Evolutionary conservation across 37 sponge, comb jelly and placozoan species (phyloP), one percentile per base, ranked within the genome.

Genomic region (Axinella damicornis): DNA sequence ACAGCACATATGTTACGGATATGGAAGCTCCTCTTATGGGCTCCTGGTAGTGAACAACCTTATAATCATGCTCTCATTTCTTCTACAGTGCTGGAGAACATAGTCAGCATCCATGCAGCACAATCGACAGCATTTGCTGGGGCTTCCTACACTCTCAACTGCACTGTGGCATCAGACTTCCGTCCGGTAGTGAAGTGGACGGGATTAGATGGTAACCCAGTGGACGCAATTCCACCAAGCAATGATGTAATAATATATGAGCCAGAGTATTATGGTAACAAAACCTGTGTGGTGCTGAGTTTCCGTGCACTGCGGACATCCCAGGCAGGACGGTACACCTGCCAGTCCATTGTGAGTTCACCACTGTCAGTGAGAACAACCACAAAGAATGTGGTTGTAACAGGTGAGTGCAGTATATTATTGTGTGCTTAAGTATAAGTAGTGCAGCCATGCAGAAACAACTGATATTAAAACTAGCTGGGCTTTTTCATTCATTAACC

Each of bases 301-400:
- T 77, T 77, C 41, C 13, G 0, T 22, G 18, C 38, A 16, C 32
- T 77, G 13, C 37, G 65, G 1, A 77, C 78, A 36, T 77, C 78
- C 20, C 78, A 63, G 9, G 59, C 41, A 34, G 78, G 78, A 61
- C 16, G 13, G 1, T 77, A 77, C 78, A 34, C 30, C 41, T 77
- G 78, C 30, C 25, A 36, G 16, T 77, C 78, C 2, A 35, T 32
- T 22, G 12, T 63, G 59, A 40, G 2, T 63, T 21, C 15, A 11
- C 78, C 78, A n/a, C 2, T 5, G 21, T 77, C 78, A 21, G 35
- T 57, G 41, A 61, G 46, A 2, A 24, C 21, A 37, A 64, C 28
- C 24, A n/a, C 65, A 35, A 28, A 20, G 12, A 36, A 36, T 19
- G 19, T 77, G 18, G n/a, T n/a, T 35, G 64, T 77, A 2, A 19